Conservation (phyloP, 2,113 vertebrate species). For the Tor tambroides region DNA sequence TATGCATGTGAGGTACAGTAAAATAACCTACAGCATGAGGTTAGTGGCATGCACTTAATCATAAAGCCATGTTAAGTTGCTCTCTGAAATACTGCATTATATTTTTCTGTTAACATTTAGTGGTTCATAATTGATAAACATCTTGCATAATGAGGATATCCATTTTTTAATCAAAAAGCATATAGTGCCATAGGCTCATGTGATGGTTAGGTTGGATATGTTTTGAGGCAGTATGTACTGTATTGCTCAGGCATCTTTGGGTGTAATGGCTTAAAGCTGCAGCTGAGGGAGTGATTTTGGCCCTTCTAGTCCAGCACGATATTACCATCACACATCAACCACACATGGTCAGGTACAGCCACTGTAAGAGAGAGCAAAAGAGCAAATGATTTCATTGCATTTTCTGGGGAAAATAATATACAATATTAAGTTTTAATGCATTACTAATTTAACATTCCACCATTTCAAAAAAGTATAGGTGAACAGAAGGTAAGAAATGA, state of each 20-base stretch:
- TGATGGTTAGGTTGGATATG: background rate
- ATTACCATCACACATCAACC: conserved; percentile 63
- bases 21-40: background rate
- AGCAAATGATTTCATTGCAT: background rate
- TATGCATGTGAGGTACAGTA: background rate
- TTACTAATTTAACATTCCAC: background rate
- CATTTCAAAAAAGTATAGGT: too few species aligned
- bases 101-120: background rate
- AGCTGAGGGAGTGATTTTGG: background rate
- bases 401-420: background rate
- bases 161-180: background rate
- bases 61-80: background rate
- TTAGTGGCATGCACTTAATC: conserved; percentile 41
- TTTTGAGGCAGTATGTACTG: conserved; percentile 31
- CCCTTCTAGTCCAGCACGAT: background rate
- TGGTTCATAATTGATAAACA: background rate
- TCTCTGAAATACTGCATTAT: conserved; percentile 7
- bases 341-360: conserved; percentile 79
- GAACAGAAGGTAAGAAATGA: background rate
- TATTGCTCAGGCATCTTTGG: background rate
- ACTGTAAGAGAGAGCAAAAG: conserved; percentile 67
- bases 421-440: background rate
- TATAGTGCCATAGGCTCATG: background rate
- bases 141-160: conserved; percentile 42
- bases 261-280: conserved; percentile 26